These are phyloP conservation scores for Baryphthengus martii DNA, from an alignment of 2,113 vertebrate species.

Conservation along the genomic window DNA sequence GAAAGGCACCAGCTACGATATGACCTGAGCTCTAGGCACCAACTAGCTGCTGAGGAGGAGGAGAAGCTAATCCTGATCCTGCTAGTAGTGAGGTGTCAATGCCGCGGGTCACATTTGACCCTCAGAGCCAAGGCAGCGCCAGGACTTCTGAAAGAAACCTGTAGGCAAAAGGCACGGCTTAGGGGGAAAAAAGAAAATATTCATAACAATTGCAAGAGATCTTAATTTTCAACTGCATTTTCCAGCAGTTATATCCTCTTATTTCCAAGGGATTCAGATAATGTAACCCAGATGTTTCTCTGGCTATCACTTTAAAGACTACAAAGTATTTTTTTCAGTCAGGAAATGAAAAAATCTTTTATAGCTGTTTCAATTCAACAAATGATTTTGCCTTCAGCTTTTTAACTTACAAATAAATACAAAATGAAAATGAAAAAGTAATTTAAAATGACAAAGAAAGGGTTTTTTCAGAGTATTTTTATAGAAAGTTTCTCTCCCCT, in stretches of 20 bases:
- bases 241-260: not conserved
- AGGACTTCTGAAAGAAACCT: not conserved
- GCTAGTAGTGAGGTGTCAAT: accelerated
- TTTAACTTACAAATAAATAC: not conserved
- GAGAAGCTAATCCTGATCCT: not conserved
- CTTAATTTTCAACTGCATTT: not conserved
- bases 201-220: not conserved
- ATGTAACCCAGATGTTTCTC: constrained; percentile 15
- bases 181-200: not conserved
- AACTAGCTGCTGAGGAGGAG: not conserved
- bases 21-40: not conserved
- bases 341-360: constrained; percentile 45
- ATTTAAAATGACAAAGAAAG: not conserved
- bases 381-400: constrained; percentile 7
- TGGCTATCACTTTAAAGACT: constrained; percentile 5
- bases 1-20: not conserved
- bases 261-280: not conserved
- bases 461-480: not conserved
- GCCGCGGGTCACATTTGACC: not conserved
- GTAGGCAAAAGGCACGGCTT: not conserved
- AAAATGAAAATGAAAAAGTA: not conserved
- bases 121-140: not conserved
- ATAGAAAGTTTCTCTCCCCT: not conserved
- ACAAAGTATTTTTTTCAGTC: not conserved
- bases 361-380: not conserved